Percentiles rank a stretch among this genome's conserved stretches.
Conservation (phyloP, 2,797 vertebrate genomes). For the Cirrhinus molitorella region DNA sequence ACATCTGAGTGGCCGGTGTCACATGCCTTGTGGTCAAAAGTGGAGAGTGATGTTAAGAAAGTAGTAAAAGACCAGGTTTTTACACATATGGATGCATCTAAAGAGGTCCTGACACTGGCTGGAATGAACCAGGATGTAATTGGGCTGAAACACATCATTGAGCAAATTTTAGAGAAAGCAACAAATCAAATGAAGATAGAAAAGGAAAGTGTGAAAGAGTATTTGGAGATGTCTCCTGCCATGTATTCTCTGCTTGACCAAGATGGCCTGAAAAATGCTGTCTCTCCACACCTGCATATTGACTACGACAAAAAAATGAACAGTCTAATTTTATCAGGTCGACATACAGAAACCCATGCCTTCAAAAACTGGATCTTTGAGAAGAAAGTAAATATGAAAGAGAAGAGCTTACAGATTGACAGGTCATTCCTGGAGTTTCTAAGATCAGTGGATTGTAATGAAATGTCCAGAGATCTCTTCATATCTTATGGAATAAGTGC, state of each 20-base stretch:
- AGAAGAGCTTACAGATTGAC: conserved; percentile 64
- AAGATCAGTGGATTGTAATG: conserved; percentile 65
- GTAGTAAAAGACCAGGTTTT: conserved; percentile 67
- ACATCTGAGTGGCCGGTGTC: conserved; percentile 61
- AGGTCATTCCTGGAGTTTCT: conserved; percentile 78
- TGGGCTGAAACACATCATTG: conserved; percentile 67
- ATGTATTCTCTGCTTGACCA: conserved; percentile 75
- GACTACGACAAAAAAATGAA: conserved; percentile 67
- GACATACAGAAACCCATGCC: conserved; percentile 73
- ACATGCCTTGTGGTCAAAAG: conserved; percentile 72
- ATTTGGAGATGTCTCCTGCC: conserved; percentile 66
- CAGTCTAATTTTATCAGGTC: conserved; percentile 76
- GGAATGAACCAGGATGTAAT: conserved; percentile 75
- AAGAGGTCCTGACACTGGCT: conserved; percentile 70
- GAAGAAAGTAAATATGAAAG: conserved; percentile 63
- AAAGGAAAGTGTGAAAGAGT: conserved; percentile 70
- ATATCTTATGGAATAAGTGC: conserved; percentile 75
- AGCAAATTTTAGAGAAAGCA: conserved; percentile 63
- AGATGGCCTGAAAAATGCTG: conserved; percentile 69
- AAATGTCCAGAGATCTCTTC: conserved; percentile 79
- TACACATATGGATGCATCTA: conserved; percentile 61
- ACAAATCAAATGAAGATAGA: conserved; percentile 72
- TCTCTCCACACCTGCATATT: conserved; percentile 72
- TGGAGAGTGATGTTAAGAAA: conserved; percentile 65
- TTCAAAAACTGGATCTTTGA: conserved; percentile 80